Conservation (phyloP, 2,797 vertebrate genomes). For the Heterohyrax brucei region DNA sequence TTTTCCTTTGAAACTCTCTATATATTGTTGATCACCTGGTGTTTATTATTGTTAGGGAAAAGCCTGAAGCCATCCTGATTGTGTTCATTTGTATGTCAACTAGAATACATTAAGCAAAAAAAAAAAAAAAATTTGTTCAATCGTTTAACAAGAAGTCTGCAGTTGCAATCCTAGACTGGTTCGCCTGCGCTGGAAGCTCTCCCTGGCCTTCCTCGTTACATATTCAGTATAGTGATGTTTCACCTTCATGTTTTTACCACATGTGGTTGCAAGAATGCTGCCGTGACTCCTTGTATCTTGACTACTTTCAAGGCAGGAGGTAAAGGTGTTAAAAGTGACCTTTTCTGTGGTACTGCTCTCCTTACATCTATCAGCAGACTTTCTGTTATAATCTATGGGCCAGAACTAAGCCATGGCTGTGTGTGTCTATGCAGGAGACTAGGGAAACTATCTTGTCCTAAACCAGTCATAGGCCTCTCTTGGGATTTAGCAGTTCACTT, state of each 20-base stretch:
- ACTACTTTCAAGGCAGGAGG: background rate
- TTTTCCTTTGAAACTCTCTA: background rate
- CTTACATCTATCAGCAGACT: background rate
- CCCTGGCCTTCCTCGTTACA: background rate
- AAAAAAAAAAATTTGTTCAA: background rate
- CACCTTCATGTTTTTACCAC: background rate
- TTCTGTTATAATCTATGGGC: background rate
- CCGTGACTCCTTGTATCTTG: background rate
- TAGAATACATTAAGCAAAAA: background rate
- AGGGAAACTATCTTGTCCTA: background rate
- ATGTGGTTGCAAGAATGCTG: background rate
- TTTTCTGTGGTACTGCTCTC: slow-evolving; percentile 12
- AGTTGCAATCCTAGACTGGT: too few relatives aligned
- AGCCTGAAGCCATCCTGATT: background rate
- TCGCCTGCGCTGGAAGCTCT: background rate
- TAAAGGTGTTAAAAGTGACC: background rate
- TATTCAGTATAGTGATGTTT: background rate
- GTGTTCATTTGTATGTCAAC: background rate
- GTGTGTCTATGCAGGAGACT: too few relatives aligned
- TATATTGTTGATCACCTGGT: background rate
- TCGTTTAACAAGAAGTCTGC: background rate
- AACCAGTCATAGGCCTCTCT: background rate
- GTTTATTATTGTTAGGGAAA: background rate
- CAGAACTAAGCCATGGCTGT: background rate
- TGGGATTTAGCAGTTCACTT: background rate